phyloP scores from a whole-genome alignment of 2,888 invertebrate genomes.

The Geophilus truncorum region DNA sequence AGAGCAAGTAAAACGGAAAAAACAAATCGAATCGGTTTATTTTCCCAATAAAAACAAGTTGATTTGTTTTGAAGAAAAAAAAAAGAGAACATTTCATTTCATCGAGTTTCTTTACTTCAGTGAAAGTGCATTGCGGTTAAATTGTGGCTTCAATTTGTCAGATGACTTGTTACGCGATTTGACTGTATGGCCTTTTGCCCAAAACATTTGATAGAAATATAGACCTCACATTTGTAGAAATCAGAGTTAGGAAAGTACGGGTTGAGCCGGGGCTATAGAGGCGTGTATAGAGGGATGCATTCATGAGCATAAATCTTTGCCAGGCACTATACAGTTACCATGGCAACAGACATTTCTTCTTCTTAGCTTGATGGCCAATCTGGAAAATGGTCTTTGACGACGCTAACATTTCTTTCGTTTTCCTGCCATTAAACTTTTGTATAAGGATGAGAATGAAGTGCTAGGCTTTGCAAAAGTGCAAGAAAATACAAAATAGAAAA shows the following conservation, averaged over 20 bases:
- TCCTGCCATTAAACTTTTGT: not conserved
- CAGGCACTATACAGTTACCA: not conserved
- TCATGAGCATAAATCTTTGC: constrained; percentile 3
- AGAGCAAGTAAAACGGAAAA: no score
- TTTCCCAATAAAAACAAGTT: no score
- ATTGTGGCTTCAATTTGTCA: not conserved
- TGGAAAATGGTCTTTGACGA: constrained; percentile 21
- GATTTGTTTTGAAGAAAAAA: not conserved
- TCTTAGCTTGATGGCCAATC: constrained; percentile 25
- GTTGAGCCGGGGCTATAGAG: not conserved
- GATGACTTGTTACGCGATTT: not conserved
- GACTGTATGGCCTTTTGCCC: constrained; percentile 18
- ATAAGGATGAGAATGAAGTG: constrained; percentile 23
- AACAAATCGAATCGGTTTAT: no score
- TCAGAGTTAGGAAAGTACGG: not conserved
- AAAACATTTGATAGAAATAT: not conserved
- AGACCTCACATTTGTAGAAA: not conserved
- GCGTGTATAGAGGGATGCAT: not conserved
- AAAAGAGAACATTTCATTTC: not conserved
- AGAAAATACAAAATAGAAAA: not conserved
- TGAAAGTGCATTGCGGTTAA: not conserved
- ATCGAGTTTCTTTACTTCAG: not conserved
- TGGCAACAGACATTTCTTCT: constrained; percentile 17
- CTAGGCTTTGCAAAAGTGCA: not conserved
- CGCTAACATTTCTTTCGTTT: constrained; percentile 6